These are phyloP conservation scores for Cranoglanis bouderius DNA, from an alignment of 2,113 vertebrate genomes.

Conservation along the genomic window DNA sequence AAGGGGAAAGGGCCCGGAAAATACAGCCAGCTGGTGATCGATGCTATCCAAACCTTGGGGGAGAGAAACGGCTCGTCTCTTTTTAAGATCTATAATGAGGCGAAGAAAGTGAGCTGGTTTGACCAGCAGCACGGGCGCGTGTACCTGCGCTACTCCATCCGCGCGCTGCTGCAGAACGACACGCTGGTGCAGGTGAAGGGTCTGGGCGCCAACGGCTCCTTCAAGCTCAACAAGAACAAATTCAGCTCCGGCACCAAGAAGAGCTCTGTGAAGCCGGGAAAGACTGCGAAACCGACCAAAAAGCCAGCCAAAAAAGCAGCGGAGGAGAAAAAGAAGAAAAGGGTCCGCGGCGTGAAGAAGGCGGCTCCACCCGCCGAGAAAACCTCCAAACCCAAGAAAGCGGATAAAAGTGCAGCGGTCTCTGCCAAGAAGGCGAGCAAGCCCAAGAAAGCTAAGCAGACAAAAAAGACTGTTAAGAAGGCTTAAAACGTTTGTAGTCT, in stretches of 20 bases:
- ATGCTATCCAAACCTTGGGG: slow-evolving; percentile 77
- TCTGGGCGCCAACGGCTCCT: slow-evolving; percentile 85
- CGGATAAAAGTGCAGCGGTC: not conserved
- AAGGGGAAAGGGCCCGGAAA: slow-evolving; percentile 85
- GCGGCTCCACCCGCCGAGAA: slow-evolving; percentile 30
- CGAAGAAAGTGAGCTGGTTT: slow-evolving; percentile 84
- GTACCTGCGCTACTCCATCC: slow-evolving; percentile 84
- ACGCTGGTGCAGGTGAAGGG: slow-evolving; percentile 86
- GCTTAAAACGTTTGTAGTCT: slow-evolving; percentile 39
- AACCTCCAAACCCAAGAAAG: slow-evolving; percentile 69
- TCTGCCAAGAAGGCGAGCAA: slow-evolving; percentile 59
- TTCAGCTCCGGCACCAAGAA: slow-evolving; percentile 65
- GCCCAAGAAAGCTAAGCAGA: slow-evolving; percentile 74
- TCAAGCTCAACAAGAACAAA: slow-evolving; percentile 85
- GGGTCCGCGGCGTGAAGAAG: not conserved
- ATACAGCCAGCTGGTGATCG: slow-evolving; percentile 84
- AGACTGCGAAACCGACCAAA: slow-evolving; percentile 42
- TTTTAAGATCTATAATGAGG: slow-evolving; percentile 82
- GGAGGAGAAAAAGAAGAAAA: slow-evolving; percentile 41
- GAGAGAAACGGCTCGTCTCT: slow-evolving; percentile 83
- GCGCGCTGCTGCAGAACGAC: slow-evolving; percentile 85
- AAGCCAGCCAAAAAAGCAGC: slow-evolving; percentile 61
- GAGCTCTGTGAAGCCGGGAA: slow-evolving; percentile 53
- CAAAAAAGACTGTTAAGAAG: slow-evolving; percentile 77
- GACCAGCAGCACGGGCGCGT: slow-evolving; percentile 85